phyloP scores from a whole-genome alignment of 2,797 vertebrate genomes.

The Gymnodraco acuticeps region DNA sequence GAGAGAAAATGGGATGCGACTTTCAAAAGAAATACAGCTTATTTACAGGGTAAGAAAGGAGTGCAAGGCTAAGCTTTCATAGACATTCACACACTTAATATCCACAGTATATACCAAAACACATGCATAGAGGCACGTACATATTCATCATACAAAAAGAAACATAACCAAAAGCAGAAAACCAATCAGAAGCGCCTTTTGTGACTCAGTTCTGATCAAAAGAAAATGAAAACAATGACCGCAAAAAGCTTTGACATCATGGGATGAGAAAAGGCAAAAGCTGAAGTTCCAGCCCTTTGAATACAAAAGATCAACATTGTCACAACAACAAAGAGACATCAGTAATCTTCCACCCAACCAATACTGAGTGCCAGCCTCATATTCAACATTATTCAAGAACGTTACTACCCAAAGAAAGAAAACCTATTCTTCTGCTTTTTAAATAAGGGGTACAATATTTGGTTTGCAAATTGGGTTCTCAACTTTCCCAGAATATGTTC shows the following conservation, averaged over 20 bases:
- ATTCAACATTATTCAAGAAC: slow-evolving; percentile 40
- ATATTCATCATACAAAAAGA: slow-evolving; percentile 71
- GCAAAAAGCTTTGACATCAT: slow-evolving; percentile 76
- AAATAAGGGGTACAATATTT: slow-evolving; percentile 52
- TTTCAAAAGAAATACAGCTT: slow-evolving; percentile 52
- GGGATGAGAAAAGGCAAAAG: slow-evolving; percentile 79
- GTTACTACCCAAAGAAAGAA: slow-evolving; percentile 21
- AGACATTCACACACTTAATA: slow-evolving; percentile 77
- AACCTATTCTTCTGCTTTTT: neutral
- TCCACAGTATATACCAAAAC: slow-evolving; percentile 74
- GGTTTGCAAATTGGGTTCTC: slow-evolving; percentile 58
- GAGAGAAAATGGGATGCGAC: slow-evolving; percentile 45
- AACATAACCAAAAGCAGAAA: slow-evolving; percentile 70
- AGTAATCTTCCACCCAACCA: slow-evolving; percentile 49
- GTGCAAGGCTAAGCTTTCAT: slow-evolving; percentile 74
- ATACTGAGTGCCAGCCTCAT: slow-evolving; percentile 65
- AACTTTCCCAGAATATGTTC: slow-evolving; percentile 21
- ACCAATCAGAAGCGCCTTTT: slow-evolving; percentile 56
- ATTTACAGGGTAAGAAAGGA: slow-evolving; percentile 73
- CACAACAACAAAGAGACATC: slow-evolving; percentile 70
- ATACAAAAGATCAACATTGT: slow-evolving; percentile 68
- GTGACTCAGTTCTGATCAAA: slow-evolving; percentile 63
- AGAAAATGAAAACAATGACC: slow-evolving; percentile 62
- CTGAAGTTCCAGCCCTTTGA: slow-evolving; percentile 80
- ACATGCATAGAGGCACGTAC: slow-evolving; percentile 80